These are phyloP conservation scores for Lacerta agilis DNA, from an alignment of 2,797 vertebrate genomes.

Conservation along the genomic window DNA sequence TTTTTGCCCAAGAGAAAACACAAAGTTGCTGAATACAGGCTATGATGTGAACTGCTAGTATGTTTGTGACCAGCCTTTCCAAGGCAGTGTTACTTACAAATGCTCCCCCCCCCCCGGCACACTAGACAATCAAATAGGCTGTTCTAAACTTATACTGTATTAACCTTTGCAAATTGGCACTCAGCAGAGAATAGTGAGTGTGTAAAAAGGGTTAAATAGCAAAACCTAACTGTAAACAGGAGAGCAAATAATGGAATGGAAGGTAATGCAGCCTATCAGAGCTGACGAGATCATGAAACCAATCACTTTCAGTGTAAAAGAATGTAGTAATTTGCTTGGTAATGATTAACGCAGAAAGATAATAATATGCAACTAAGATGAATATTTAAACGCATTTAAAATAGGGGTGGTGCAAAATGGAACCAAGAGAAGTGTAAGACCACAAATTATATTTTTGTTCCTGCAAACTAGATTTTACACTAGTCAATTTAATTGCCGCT, in stretches of 20 bases:
- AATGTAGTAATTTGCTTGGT: not conserved
- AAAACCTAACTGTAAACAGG: slow-evolving; percentile 15
- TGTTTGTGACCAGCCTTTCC: slow-evolving; percentile 60
- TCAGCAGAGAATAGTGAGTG: slow-evolving; percentile 29
- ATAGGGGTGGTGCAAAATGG: slow-evolving; percentile 3
- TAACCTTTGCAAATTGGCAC: slow-evolving; percentile 53
- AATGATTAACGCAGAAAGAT: not conserved
- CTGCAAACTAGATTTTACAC: not conserved
- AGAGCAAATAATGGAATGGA: slow-evolving; percentile 47
- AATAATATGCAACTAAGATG: slow-evolving; percentile 16
- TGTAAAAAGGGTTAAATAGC: slow-evolving; percentile 27
- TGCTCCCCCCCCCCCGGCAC: not conserved
- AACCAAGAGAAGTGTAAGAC: not conserved
- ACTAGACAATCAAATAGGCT: slow-evolving; percentile 40
- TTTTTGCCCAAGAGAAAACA: slow-evolving; percentile 88
- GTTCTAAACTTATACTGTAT: slow-evolving; percentile 27
- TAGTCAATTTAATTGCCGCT: slow-evolving; percentile 40
- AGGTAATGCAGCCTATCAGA: not conserved
- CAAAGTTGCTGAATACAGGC: slow-evolving; percentile 85
- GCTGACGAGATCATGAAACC: slow-evolving; percentile 21
- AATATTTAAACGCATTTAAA: slow-evolving; percentile 40
- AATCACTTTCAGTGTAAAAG: not conserved
- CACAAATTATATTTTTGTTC: slow-evolving; percentile 24
- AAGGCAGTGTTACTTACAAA: slow-evolving; percentile 55
- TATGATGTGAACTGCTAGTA: slow-evolving; percentile 70